These are phyloP conservation scores for Fregata magnificens DNA, from an alignment of 2,113 vertebrate genomes.

Conservation along the genomic window DNA sequence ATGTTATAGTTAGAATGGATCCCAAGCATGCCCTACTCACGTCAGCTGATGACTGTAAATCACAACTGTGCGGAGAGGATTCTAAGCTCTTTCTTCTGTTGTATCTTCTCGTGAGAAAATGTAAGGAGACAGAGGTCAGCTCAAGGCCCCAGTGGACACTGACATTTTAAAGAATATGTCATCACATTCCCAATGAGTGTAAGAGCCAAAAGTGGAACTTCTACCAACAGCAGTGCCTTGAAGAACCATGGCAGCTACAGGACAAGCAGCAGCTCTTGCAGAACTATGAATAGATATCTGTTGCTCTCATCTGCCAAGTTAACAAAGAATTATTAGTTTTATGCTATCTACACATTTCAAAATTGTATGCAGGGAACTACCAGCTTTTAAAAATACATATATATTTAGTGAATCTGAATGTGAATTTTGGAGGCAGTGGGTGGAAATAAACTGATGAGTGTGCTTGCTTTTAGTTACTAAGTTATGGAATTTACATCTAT, in stretches of 20 bases:
- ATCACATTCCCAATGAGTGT: fast-evolving
- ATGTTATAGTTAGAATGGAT: neutral
- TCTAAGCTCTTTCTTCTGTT: neutral
- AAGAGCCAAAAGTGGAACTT: neutral
- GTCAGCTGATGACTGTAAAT: neutral
- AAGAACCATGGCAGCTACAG: neutral
- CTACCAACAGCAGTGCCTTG: neutral
- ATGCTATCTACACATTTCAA: neutral
- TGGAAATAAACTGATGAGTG: neutral
- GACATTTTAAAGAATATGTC: neutral
- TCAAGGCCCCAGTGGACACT: neutral
- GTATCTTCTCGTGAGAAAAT: neutral
- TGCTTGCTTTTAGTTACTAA: neutral
- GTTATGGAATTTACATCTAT: neutral
- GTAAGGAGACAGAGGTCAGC: neutral
- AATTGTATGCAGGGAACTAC: neutral
- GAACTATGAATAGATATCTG: neutral
- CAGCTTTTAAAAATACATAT: neutral
- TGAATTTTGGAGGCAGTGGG: neutral
- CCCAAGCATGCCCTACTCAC: neutral
- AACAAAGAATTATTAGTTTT: neutral
- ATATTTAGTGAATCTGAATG: neutral
- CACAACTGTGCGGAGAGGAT: neutral
- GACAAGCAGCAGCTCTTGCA: neutral
- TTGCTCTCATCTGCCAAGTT: neutral